Evolutionary conservation across 2,888 invertebrate genomes (phyloP), one percentile per base, ranked within the genome.

Genomic region (Exocentrus adspersus): DNA sequence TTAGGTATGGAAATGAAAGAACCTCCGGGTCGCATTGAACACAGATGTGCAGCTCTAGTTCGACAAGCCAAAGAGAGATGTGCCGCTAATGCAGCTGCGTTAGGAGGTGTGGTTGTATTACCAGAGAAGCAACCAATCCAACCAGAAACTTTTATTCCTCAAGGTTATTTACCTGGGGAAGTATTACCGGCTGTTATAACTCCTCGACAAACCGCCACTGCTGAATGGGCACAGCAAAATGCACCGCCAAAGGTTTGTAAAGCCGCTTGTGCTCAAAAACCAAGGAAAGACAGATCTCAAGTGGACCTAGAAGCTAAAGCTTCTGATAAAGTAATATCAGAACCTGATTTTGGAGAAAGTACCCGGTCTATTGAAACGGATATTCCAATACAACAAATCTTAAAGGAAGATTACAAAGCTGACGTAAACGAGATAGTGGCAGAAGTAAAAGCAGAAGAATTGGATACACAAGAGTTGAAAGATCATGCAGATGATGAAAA

Each of bases 71-170:
- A 62, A 60, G 54, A 65, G 20, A 50, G 62, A 41, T 45, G 37
- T 20, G 59, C 65, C 1, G 57, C 50, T 1, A 9, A 51, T 10
- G 63, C 60, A 19, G 41, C 57, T 9, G 46, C 45, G 21, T 46
- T 59, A 10, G 58, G 68, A n/a, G 62, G 62, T n/a, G 57, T 53
- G 24, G 59, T 69, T 9, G 51, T 64, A 1, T 20, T 72, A 42
- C 67, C 70, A 20, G 65, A 52, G 9, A 67, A 2, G 45, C 10
- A 5, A 20, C 53, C 10, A 19, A n/a, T n/a, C 9, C 46, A n/a
- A 28, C n/a, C 7, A 17, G 19, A 42, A 10, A 28, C 43, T 20
- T 20, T 59, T 14, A 65, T 68, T 37, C 68, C 65, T 0, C 48
- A 21, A 37, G 68, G 68, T 1, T 65, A 65, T 43, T 56, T 65